These are phyloP conservation scores for Gavialis gangeticus DNA, from an alignment of 2,113 vertebrate genomes.

Conservation along the genomic window DNA sequence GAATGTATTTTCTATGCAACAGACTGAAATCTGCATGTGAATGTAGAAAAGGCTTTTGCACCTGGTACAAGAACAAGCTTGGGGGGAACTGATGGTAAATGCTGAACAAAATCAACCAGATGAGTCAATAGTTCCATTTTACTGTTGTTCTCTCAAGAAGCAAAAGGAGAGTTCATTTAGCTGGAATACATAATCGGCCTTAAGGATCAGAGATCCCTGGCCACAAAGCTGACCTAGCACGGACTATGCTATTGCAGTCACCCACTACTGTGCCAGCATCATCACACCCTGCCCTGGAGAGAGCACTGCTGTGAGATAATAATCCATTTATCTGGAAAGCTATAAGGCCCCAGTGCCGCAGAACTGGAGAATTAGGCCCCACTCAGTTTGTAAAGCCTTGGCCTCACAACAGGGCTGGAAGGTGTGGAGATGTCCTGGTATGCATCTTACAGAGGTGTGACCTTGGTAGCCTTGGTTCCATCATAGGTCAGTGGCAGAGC, in stretches of 20 bases:
- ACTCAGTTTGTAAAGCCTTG: not conserved
- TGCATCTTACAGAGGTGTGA: rapidly evolving
- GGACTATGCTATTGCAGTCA: not conserved
- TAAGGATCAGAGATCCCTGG: not conserved
- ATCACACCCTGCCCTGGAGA: not conserved
- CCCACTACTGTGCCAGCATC: not conserved
- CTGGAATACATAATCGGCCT: not conserved
- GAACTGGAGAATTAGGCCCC: not conserved
- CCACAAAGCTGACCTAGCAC: not conserved
- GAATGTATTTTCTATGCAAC: not conserved
- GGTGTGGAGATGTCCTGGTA: not conserved
- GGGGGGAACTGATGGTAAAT: not conserved
- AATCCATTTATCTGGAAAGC: not conserved
- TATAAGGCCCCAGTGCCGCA: not conserved
- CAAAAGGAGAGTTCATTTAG: not conserved
- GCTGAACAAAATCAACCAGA: not conserved
- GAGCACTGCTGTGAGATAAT: not conserved
- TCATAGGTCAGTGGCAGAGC: not conserved
- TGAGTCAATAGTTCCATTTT: not conserved
- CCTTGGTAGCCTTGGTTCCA: not conserved
- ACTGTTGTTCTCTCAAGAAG: not conserved
- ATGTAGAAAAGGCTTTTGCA: not conserved
- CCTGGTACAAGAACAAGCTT: not conserved
- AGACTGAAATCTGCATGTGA: not conserved
- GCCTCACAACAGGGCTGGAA: not conserved